phyloP scores from a whole-genome alignment of 2,113 vertebrate species.

The Erinaceus europaeus region DNA sequence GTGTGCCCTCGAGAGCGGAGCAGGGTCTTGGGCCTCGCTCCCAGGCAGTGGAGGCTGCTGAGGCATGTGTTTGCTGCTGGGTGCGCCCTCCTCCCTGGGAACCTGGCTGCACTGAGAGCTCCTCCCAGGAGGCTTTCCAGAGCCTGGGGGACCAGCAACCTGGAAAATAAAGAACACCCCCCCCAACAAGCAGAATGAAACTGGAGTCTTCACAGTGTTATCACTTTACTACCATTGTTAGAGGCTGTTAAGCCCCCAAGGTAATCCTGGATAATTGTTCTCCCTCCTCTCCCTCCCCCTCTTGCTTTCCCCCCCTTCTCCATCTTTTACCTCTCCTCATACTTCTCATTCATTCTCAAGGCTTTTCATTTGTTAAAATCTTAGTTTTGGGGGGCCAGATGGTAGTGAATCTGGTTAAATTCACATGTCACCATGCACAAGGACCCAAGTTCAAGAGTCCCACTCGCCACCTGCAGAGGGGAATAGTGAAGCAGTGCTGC shows the following conservation, averaged over 20 bases:
- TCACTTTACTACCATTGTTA: background rate
- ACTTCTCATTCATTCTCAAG: too few species aligned
- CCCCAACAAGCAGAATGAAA: background rate
- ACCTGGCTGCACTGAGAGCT: background rate
- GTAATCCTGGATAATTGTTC: background rate
- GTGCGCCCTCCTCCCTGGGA: background rate
- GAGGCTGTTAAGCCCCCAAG: background rate
- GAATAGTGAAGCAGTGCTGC: too few species aligned
- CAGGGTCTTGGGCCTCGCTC: background rate
- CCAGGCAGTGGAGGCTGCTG: background rate
- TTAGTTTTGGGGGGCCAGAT: too few species aligned
- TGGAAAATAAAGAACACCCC: slow-evolving; percentile 2
- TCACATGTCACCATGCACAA: too few species aligned
- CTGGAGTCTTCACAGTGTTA: background rate
- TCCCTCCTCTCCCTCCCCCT: background rate
- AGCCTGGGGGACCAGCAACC: background rate
- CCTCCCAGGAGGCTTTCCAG: slow-evolving; percentile 14
- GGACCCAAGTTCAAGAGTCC: too few species aligned
- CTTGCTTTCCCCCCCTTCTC: background rate
- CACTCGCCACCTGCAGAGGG: too few species aligned
- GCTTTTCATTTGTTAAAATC: too few species aligned
- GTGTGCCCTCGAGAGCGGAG: background rate
- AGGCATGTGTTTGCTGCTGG: background rate
- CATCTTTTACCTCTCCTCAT: background rate
- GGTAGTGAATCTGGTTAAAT: too few species aligned